A percentile compares a stretch with the other conserved stretches of the same genome.
Conservation (phyloP, 1,140 invertebrate genomes). For the Ceratina japonica region DNA sequence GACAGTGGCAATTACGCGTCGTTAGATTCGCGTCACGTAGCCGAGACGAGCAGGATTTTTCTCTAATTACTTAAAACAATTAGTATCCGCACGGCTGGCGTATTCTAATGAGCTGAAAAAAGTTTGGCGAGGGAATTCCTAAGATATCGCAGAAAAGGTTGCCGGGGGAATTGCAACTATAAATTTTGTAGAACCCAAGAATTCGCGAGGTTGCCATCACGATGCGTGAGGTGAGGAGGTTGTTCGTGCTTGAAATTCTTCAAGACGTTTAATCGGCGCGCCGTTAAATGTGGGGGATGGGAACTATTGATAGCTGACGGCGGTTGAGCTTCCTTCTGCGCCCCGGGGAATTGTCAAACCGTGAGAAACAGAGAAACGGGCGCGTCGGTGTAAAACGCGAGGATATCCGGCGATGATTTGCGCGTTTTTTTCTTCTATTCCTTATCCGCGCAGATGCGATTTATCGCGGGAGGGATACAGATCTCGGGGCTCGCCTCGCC, state of each 20-base stretch:
- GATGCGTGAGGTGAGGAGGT: slow-evolving; percentile 1
- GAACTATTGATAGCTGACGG: not conserved
- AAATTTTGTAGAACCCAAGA: slow-evolving; percentile 11
- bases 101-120: not conserved
- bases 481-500: not conserved
- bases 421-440: not conserved
- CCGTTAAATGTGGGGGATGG: not conserved
- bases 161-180: not conserved
- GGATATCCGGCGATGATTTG: slow-evolving; percentile 19
- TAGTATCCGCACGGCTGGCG: not conserved
- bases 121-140: not conserved
- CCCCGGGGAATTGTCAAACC: not conserved
- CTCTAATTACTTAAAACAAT: slow-evolving; percentile 24
- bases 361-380: too few relatives aligned
- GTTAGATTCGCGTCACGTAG: slow-evolving; percentile 28
- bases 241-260: slow-evolving; percentile 3
- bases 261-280: slow-evolving; percentile 15
- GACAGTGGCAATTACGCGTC: slow-evolving; percentile 13
- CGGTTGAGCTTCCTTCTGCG: not conserved
- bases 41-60: slow-evolving; percentile 5
- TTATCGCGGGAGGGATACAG: slow-evolving; percentile 16
- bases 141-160: not conserved
- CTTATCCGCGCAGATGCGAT: not conserved
- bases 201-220: not conserved
- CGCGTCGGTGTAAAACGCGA: slow-evolving; percentile 10